Conservation (phyloP, 2,797 vertebrate genomes). For the Eospalax fontanierii region DNA sequence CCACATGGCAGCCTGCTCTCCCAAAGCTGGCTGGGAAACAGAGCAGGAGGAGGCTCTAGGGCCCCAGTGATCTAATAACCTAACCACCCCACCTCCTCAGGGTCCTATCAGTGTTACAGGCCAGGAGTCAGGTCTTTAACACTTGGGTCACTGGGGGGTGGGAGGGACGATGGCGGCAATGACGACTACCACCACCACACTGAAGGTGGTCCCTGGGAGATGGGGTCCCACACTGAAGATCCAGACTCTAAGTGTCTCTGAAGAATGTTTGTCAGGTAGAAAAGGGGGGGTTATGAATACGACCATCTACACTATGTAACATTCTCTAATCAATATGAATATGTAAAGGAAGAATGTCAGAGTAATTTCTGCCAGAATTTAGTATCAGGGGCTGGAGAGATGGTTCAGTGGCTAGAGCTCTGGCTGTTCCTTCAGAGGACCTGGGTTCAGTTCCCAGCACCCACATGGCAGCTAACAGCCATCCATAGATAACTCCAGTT, state of each 20-base stretch:
- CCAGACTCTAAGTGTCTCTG: conserved; percentile 14
- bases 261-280: not conserved
- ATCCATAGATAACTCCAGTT: too few relatives aligned
- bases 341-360: not conserved
- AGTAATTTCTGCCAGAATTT: conserved; percentile 51
- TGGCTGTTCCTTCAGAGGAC: too few relatives aligned
- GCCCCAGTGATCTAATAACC: not conserved
- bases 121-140: not conserved
- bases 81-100: not conserved
- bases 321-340: too few relatives aligned
- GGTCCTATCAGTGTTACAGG: not conserved
- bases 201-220: not conserved
- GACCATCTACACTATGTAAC: too few relatives aligned
- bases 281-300: too few relatives aligned
- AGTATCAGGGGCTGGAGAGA: too few relatives aligned
- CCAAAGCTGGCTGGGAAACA: not conserved
- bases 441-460: too few relatives aligned
- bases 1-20: not conserved
- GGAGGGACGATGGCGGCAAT: too few relatives aligned
- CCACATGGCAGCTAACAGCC: too few relatives aligned
- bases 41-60: not conserved
- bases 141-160: not conserved
- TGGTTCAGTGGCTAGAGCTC: too few relatives aligned
- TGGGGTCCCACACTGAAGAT: not conserved
- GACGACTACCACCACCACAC: too few relatives aligned